phyloP scores from a whole-genome alignment of 2,888 invertebrate species.

The Diarsia dahlii region DNA sequence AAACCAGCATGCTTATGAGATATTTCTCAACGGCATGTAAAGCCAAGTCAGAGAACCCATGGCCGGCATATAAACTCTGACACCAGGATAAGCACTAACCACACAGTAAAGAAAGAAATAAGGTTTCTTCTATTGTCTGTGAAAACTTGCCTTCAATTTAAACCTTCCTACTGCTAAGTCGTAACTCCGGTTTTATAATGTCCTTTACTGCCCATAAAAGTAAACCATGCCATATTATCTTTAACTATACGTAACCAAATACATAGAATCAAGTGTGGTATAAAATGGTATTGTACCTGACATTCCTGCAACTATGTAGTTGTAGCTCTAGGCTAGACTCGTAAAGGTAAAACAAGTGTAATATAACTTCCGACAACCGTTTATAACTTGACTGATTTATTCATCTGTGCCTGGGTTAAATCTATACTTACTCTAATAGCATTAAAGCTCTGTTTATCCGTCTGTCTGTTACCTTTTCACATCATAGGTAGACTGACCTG shows the following conservation, averaged over 20 bases:
- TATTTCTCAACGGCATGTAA: no score
- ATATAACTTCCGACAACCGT: conserved; percentile 52
- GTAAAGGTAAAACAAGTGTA: conserved; percentile 51
- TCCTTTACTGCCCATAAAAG: neutral
- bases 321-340: conserved; percentile 14
- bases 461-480: neutral
- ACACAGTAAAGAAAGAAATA: no score
- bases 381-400: conserved; percentile 38
- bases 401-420: conserved; percentile 34
- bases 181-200: neutral
- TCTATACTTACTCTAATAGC: neutral
- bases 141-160: neutral
- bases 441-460: neutral
- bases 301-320: conserved; percentile 29
- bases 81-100: no score
- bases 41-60: no score
- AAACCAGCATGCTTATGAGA: no score
- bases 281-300: conserved; percentile 22
- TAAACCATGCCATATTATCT: neutral
- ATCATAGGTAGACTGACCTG: neutral
- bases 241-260: neutral
- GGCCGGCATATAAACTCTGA: no score
- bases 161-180: neutral
- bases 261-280: neutral
- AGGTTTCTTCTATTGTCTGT: neutral